Base-by-base conservation (phyloP, 2,113 vertebrate species). In the Centropristis striata region DNA sequence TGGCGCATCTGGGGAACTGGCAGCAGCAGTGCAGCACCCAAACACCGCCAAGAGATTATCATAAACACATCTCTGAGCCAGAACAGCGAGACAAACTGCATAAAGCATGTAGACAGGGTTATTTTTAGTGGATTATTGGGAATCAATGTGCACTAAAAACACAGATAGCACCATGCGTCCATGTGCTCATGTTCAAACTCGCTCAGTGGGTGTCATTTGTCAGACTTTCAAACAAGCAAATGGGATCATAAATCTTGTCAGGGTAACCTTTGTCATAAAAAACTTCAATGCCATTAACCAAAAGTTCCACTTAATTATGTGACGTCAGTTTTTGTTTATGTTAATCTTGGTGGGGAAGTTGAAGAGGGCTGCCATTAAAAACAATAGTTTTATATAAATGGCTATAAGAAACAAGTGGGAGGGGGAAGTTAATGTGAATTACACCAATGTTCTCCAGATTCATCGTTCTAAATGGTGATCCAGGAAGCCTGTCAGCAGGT, bases 1-100 rank as follows among this genome's bases (percentile, higher is more conserved):
- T 51, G 69, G 8, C 69, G 79, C 86, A 91, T 88, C 86, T 88
- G 83, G 85, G 74, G 41, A 77, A 51, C 51, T 60, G 68, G 71
- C 87, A 81, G 75, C 41, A n/a, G 72, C 21, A 70, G 57, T 39
- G 23, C 47, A 13, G 18, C n/a, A 44, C n/a, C 47, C 36, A 49
- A n/a, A 69, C 41, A 11, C 58, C n/a, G 69, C 79, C 67, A 82
- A 74, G 42, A 76, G 78, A 80, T 88, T 73, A 84, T 57, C 37
- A 1, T 51, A 50, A 80, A 82, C 66, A 59, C 14, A 71, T 55
- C 32, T 57, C 54, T 18, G 68, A 77, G 84, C 81, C 76, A 71
- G 59, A 78, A 51, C 57, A 32, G 57, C 20, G 15, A 64, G 54
- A 66, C 51, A n/a, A 55, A 44, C n/a, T 42, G 39, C 41, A 61